phyloP scores from a whole-genome alignment of 2,888 invertebrate species.

The Tetrapedia diversipes region DNA sequence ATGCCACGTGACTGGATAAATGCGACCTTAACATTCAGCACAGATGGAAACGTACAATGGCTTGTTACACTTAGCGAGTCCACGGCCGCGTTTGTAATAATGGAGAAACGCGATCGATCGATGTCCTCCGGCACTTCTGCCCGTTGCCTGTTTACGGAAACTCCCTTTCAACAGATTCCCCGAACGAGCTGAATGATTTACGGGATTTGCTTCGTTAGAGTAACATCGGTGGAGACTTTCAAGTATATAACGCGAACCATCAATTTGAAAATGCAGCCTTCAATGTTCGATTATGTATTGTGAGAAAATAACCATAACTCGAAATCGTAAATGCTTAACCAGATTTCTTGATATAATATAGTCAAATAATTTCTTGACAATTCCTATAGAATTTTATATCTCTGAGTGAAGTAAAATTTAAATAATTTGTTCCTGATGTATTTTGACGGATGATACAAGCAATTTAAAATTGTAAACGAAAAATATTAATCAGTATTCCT shows the following conservation, averaged over 20 bases:
- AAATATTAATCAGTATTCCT: too few species aligned
- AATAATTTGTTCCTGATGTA: too few species aligned
- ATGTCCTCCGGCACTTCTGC: neutral
- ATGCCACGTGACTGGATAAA: slow-evolving; percentile 64
- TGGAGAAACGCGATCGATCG: slow-evolving; percentile 31
- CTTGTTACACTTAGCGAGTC: slow-evolving; percentile 49
- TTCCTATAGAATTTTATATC: too few species aligned
- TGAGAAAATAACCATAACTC: neutral
- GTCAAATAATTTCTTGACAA: too few species aligned
- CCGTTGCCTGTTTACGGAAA: slow-evolving; percentile 9
- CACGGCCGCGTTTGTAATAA: slow-evolving; percentile 37
- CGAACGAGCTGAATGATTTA: neutral
- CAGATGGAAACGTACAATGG: slow-evolving; percentile 40
- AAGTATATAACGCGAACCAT: neutral
- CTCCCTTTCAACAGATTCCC: neutral
- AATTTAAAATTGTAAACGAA: too few species aligned
- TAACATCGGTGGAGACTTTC: neutral
- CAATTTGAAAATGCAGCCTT: neutral
- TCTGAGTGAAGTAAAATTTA: too few species aligned
- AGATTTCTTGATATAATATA: too few species aligned
- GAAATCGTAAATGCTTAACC: too few species aligned
- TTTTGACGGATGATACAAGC: too few species aligned
- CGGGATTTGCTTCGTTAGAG: neutral
- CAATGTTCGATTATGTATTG: neutral
- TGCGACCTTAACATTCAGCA: slow-evolving; percentile 46